These are phyloP conservation scores for Drosophila nikananu DNA, from an alignment of 1,140 invertebrate species.

Conservation along the genomic window DNA sequence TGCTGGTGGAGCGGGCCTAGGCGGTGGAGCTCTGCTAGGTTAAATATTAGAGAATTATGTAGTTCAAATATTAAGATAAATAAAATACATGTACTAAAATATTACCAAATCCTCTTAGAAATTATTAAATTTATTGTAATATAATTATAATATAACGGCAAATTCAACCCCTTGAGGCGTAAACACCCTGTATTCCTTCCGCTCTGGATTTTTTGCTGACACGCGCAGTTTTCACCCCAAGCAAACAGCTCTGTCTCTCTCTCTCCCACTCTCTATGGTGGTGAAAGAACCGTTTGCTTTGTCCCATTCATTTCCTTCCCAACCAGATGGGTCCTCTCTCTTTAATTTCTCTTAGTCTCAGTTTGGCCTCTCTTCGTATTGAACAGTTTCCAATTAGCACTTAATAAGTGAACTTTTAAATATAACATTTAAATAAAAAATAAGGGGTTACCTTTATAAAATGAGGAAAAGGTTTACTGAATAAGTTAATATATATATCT, in stretches of 20 bases:
- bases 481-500: background rate
- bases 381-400: background rate
- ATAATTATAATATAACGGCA: background rate
- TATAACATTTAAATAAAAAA: background rate
- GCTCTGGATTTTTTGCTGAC: conserved; percentile 62
- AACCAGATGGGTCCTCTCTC: background rate
- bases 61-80: conserved; percentile 5
- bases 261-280: conserved; percentile 22
- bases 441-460: background rate
- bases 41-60: conserved; percentile 17
- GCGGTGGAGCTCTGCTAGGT: conserved; percentile 51
- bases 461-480: background rate
- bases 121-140: background rate
- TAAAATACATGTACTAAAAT: background rate
- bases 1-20: conserved; percentile 43
- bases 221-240: conserved; percentile 70
- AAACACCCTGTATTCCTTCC: conserved; percentile 59
- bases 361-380: background rate
- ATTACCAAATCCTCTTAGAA: too few species aligned
- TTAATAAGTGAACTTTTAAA: background rate
- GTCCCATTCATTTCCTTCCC: conserved; percentile 22
- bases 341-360: background rate
- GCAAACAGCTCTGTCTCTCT: conserved; percentile 9
- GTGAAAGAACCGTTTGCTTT: conserved; percentile 13
- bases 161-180: background rate